A percentile compares a stretch with the other conserved stretches of the same genome.
Evolutionary conservation across 2,113 vertebrate genomes (phyloP).

Genomic region (Columba janthina): DNA sequence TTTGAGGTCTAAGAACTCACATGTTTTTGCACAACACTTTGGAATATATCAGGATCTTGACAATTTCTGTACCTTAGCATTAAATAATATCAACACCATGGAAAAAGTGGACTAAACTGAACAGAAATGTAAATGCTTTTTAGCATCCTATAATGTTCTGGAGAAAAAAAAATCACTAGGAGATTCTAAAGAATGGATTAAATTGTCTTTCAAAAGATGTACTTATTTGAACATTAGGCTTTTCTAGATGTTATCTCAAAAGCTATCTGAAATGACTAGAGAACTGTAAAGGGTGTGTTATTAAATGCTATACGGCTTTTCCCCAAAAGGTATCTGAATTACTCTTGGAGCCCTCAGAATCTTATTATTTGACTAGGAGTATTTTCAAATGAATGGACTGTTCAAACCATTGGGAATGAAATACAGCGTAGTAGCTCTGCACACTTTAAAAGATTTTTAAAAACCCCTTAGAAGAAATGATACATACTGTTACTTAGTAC

Average conservation of each 20-base stretch:
- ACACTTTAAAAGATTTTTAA: neutral
- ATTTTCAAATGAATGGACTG: neutral
- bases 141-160: neutral
- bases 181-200: neutral
- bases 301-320: neutral
- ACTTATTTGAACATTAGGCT: neutral
- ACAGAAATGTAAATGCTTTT: neutral
- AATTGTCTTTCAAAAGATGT: neutral
- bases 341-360: neutral
- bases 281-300: neutral
- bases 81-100: neutral
- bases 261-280: neutral
- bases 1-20: neutral
- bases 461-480: neutral
- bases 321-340: neutral
- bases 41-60: neutral
- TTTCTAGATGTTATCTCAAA: neutral
- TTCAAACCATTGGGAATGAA: neutral
- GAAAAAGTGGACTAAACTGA: neutral
- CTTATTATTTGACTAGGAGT: neutral
- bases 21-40: neutral
- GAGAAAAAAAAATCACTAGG: neutral
- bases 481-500: neutral
- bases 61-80: neutral
- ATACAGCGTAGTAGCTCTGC: neutral